Conservation (phyloP, 92 coral and sea anemone genomes). For the Micromussa lordhowensis region DNA sequence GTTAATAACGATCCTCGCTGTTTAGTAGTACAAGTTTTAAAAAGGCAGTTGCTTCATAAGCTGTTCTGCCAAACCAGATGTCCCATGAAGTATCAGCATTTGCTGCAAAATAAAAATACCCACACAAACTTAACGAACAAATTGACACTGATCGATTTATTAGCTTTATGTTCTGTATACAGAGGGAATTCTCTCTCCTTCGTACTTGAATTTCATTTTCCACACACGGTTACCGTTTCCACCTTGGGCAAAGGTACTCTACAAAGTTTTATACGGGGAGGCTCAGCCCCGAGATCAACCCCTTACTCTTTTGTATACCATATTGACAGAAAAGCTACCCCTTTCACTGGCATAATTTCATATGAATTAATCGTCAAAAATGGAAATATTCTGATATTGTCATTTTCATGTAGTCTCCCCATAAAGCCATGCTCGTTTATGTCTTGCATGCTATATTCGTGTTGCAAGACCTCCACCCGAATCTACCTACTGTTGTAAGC, state of each 20-base stretch:
- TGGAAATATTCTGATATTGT: too few relatives aligned
- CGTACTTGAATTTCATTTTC: neutral
- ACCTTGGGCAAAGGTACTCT: neutral
- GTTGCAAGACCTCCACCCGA: too few relatives aligned
- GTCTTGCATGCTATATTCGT: too few relatives aligned
- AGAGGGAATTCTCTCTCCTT: neutral
- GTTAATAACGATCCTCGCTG: neutral
- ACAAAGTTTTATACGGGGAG: too few relatives aligned
- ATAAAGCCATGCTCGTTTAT: too few relatives aligned
- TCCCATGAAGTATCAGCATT: neutral
- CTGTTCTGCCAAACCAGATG: neutral
- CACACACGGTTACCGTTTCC: neutral
- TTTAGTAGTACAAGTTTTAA: neutral
- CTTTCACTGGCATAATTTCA: too few relatives aligned
- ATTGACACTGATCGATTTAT: neutral
- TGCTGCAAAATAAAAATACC: neutral
- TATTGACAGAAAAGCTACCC: too few relatives aligned
- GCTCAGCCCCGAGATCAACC: too few relatives aligned
- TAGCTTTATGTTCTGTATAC: neutral
- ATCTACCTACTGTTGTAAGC: too few relatives aligned
- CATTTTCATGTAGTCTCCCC: too few relatives aligned
- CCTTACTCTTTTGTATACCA: too few relatives aligned
- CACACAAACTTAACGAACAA: neutral
- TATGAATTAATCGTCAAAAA: too few relatives aligned
- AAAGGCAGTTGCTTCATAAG: neutral